A percentile compares a stretch with the other conserved stretches of the same genome.
phyloP scores from a whole-genome alignment of 2,888 invertebrate genomes.

The Pristionchus japonicus region DNA sequence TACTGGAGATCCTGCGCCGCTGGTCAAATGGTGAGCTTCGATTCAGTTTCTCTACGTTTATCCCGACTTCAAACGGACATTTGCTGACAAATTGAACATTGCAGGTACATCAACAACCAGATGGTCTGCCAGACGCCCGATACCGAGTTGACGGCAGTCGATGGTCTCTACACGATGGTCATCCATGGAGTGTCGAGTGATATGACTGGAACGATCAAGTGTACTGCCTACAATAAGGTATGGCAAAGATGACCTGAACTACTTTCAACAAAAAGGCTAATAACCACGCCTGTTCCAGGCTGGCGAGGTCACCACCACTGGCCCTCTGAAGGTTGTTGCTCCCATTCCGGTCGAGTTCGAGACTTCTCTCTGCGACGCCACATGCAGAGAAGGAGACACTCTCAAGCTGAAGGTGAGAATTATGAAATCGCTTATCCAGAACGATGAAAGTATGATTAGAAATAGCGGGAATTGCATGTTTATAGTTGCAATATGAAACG shows the following conservation, averaged over 20 bases:
- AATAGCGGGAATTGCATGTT: background rate
- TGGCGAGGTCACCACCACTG: constrained; percentile 76
- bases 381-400: constrained; percentile 75
- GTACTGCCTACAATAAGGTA: constrained; percentile 77
- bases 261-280: too few species aligned
- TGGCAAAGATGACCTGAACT: too few species aligned
- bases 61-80: too few species aligned
- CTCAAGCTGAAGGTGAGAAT: constrained; percentile 72
- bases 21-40: constrained; percentile 84
- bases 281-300: constrained; percentile 50
- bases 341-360: constrained; percentile 75
- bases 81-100: background rate
- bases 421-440: too few species aligned
- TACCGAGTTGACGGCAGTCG: constrained; percentile 69
- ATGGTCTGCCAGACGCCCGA: constrained; percentile 74
- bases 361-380: constrained; percentile 74
- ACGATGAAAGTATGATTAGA: too few species aligned
- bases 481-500: background rate
- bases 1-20: constrained; percentile 90
- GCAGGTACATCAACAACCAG: constrained; percentile 74
- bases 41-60: too few species aligned
- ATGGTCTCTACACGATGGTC: constrained; percentile 76
- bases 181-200: constrained; percentile 77
- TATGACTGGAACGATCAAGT: constrained; percentile 78
- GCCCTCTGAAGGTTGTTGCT: constrained; percentile 73